phyloP scores from a whole-genome alignment of 1,140 invertebrate genomes.

The Drosophila littoralis region DNA sequence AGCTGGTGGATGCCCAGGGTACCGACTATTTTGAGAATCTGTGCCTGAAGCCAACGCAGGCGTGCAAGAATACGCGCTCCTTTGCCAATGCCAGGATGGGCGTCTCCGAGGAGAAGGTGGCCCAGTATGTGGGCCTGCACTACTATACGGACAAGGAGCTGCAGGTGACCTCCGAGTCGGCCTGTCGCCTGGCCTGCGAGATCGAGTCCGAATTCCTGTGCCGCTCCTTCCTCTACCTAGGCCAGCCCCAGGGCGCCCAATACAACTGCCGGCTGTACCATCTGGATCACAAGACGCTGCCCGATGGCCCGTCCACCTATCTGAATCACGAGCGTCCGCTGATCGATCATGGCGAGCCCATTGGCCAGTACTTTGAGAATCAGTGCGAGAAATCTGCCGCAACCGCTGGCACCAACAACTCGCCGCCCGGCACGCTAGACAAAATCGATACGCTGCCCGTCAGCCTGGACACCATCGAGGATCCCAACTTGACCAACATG shows the following conservation, averaged over 20 bases:
- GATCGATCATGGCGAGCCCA: constrained; percentile 94
- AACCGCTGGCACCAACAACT: constrained; percentile 76
- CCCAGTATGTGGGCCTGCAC: constrained; percentile 95
- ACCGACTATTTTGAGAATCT: constrained; percentile 98
- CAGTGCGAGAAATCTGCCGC: constrained; percentile 88
- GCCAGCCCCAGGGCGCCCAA: constrained; percentile 89
- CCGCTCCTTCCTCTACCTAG: constrained; percentile 94
- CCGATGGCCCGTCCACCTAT: constrained; percentile 95
- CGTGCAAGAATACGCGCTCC: constrained; percentile 91
- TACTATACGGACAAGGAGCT: constrained; percentile 97
- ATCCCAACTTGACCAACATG: constrained; percentile 88
- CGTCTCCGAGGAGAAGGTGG: constrained; percentile 94
- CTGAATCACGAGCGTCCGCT: constrained; percentile 94
- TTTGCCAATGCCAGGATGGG: constrained; percentile 93
- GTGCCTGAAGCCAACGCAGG: constrained; percentile 94
- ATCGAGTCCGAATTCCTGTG: constrained; percentile 97
- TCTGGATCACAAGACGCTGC: constrained; percentile 95
- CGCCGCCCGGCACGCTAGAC: constrained; percentile 62
- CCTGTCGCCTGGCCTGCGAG: constrained; percentile 94
- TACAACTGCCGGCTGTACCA: constrained; percentile 97
- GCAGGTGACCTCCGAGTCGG: constrained; percentile 92
- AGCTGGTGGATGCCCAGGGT: constrained; percentile 94
- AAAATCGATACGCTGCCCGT: constrained; percentile 87
- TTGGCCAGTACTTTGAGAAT: constrained; percentile 96
- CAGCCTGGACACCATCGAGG: constrained; percentile 90